Evolutionary conservation across 2,888 invertebrate genomes (phyloP), one percentile per base, ranked within the genome.

Genomic region (Epinotia nisella): DNA sequence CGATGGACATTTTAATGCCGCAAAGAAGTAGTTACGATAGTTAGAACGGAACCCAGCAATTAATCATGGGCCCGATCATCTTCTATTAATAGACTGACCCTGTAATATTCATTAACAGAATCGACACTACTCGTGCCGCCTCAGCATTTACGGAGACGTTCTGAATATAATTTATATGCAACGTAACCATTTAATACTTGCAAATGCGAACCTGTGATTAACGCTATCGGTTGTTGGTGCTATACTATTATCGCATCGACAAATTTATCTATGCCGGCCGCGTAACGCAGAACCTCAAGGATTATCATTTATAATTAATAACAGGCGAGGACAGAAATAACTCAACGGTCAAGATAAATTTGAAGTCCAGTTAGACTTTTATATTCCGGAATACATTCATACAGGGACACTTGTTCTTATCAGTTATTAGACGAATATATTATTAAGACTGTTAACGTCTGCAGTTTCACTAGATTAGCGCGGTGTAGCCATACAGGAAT

Each of bases 281-380:
- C 24, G 29, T 39, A 29, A 39, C 53, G 17, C 3, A 15, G 13
- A 19, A 39, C 35, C 35, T 35, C 35, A 9, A 7, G 35, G 9
- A 35, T 35, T 35, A 35, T 35, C 17, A n/a, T 9, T 11, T 19
- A 2, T 19, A 53, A 49, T 49, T 53, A 2, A 58, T 24, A 59
- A 11, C 11, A 59, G 59, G 3, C 35, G 11, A 39, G 17, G 7
- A 59, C 35, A 53, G 17, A 13, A 4, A 7, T 19, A 13, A 53
- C 51, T 19, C 17, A 35, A 39, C 39, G 39, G 39, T 21, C 15
- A 55, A 19, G 55, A 55, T 65, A 65, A 55, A 35, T 55, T 65
- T 21, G 39, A 39, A 15, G 53, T 65, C 53, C 55, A 65, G 65
- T 65, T 65, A n/a, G 61, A 45, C 1, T 19, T 64, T 19, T 19